A percentile compares a stretch with the other conserved stretches of the same genome.
Evolutionary conservation across 1,140 invertebrate genomes (phyloP).

Genomic region (Sarcophaga bullata): DNA sequence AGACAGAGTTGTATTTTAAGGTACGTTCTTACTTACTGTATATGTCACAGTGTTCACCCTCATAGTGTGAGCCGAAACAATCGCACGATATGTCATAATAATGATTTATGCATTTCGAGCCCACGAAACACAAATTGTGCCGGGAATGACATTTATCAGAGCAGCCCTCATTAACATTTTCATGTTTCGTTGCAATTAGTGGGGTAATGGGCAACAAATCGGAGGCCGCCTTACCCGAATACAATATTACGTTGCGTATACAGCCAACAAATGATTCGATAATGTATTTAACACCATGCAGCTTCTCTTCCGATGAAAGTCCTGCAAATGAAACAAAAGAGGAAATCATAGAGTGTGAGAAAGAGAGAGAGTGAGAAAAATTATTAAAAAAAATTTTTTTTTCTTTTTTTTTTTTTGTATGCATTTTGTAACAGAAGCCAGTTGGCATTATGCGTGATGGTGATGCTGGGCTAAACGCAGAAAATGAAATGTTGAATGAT

Average conservation of each 20-base stretch:
- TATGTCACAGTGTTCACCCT: slow-evolving; percentile 89
- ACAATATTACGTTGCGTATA: slow-evolving; percentile 84
- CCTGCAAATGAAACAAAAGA: slow-evolving; percentile 68
- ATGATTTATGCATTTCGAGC: slow-evolving; percentile 87
- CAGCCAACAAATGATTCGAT: slow-evolving; percentile 93
- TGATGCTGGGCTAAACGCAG: too few species aligned
- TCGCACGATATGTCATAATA: slow-evolving; percentile 87
- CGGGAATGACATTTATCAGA: slow-evolving; percentile 81
- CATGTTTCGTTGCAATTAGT: slow-evolving; percentile 83
- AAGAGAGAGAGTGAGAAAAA: background rate
- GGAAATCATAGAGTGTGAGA: background rate
- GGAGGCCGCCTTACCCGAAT: slow-evolving; percentile 83
- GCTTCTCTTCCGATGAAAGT: slow-evolving; percentile 83
- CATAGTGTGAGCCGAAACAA: slow-evolving; percentile 90
- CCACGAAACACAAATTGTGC: slow-evolving; percentile 85
- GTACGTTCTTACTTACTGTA: slow-evolving; percentile 76
- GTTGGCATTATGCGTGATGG: too few species aligned
- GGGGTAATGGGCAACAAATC: slow-evolving; percentile 82
- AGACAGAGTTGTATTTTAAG: background rate
- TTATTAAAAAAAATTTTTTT: background rate
- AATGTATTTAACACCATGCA: slow-evolving; percentile 89
- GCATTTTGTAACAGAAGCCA: too few species aligned
- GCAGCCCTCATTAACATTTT: slow-evolving; percentile 87
- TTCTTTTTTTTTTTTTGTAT: background rate
- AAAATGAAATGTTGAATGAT: too few species aligned